Evolutionary conservation across 2,113 vertebrate genomes (phyloP).

Genomic region (Perca schrenkii): DNA sequence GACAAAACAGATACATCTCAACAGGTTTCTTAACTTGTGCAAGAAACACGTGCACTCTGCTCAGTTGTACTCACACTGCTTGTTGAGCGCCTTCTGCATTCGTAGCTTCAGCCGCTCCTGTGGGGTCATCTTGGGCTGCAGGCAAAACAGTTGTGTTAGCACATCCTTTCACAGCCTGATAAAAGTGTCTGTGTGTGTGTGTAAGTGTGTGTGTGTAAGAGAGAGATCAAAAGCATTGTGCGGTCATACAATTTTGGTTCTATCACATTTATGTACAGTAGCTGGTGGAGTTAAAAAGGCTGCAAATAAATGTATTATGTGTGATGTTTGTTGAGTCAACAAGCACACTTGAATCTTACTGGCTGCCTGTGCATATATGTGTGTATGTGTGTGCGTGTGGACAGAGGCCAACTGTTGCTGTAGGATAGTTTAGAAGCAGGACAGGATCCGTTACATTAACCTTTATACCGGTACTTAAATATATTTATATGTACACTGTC

Average conservation of each 20-base stretch:
- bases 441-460: constrained; percentile 32
- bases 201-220: constrained; percentile 5
- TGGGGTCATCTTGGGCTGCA: constrained; percentile 93
- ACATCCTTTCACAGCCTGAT: constrained; percentile 27
- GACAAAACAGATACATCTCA: background rate
- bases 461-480: constrained; percentile 5
- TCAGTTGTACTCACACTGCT: constrained; percentile 87
- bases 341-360: background rate
- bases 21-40: background rate
- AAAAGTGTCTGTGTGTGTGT: constrained; percentile 20
- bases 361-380: background rate
- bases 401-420: constrained; percentile 16
- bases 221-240: constrained; percentile 18
- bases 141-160: constrained; percentile 75
- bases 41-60: background rate
- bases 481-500: constrained; percentile 19
- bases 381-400: constrained; percentile 3
- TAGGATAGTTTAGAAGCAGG: constrained; percentile 29
- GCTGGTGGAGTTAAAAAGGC: constrained; percentile 32
- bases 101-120: constrained; percentile 93
- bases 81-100: constrained; percentile 96
- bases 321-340: constrained; percentile 36
- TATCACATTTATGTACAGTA: constrained; percentile 46
- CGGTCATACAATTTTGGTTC: constrained; percentile 15
- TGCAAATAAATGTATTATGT: constrained; percentile 41